These are phyloP conservation scores for Drosophila cyrtoloma DNA, from an alignment of 2,888 invertebrate species.

Conservation along the genomic window DNA sequence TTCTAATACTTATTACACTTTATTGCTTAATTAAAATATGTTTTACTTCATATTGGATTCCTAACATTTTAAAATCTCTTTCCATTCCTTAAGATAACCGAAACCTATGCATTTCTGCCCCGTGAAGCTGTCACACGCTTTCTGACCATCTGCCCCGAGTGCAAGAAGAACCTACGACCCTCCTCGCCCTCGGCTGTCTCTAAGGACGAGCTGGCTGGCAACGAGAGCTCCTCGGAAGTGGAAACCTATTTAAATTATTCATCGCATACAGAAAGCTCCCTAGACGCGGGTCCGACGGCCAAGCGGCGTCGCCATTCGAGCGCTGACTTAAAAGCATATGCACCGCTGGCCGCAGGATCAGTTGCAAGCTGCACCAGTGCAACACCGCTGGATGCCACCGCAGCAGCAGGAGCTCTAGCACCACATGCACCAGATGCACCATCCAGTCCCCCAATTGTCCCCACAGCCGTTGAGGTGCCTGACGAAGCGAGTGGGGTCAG, in stretches of 20 bases:
- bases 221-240: slow-evolving; percentile 84
- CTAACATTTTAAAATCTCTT: background rate
- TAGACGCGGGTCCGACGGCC: slow-evolving; percentile 78
- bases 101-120: slow-evolving; percentile 97
- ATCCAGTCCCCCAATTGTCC: slow-evolving; percentile 26
- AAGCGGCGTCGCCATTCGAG: slow-evolving; percentile 74
- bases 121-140: slow-evolving; percentile 98
- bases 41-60: background rate
- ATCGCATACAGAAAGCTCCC: slow-evolving; percentile 83
- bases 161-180: slow-evolving; percentile 86
- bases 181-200: slow-evolving; percentile 80
- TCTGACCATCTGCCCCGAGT: slow-evolving; percentile 96
- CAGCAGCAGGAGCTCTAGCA: background rate
- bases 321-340: slow-evolving; percentile 63
- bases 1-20: background rate
- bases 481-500: slow-evolving; percentile 49
- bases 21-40: background rate
- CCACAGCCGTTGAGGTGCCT: slow-evolving; percentile 13
- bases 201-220: slow-evolving; percentile 80
- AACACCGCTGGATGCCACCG: slow-evolving; percentile 24
- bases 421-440: background rate
- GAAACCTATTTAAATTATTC: slow-evolving; percentile 82
- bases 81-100: slow-evolving; percentile 91
- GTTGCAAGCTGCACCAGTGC: slow-evolving; percentile 39
- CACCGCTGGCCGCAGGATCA: slow-evolving; percentile 33